Base-by-base conservation (phyloP, 53 echinoderm and acorn worm species). In the Stichopus horrens region DNA sequence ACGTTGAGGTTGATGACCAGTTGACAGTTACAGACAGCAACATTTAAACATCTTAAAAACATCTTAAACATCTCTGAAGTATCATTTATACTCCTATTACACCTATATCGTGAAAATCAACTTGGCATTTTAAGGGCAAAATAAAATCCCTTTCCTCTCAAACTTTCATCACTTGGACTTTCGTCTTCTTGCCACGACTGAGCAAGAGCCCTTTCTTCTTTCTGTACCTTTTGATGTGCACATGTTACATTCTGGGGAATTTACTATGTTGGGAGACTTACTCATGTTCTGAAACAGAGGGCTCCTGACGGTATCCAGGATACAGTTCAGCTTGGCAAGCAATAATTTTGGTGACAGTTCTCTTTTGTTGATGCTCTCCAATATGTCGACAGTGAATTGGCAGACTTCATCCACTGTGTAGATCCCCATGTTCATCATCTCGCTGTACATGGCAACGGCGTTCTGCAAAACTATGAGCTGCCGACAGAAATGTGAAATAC, bases 401-500 rank as follows among this genome's bases (percentile, higher is more conserved):
- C 92, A 92, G 73, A 99, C 99, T 55, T 99, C 95, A 0, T 92
- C 90, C 0, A 90, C 60, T 13, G 83, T 91, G 85, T 95, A 94
- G 86, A 99, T 92, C 9, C 89, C 82, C 85, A 92, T 83, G 53
- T 88, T 92, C 90, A 56, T 90, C 86, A 97, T 91, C 89, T 97
- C 97, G 57, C 77, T 91, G 76, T 91, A 91, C 18, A 97, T 91
- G 73, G 91, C 91, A 79, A 92, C 93, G 83, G 93, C 95, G 79
- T 95, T 95, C 84, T 90, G 88, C 77, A 97, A 65, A 74, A 97
- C 90, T 14, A 94, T 95, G 76, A 93, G 82, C 97, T 97, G 89
- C 55, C 56, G 58, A 16, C 9, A 63, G 71, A 20, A 71, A 18
- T 37, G 37, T 37, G 37, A 37, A 37, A 37, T 1, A 37, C 37